Conservation (phyloP, 2,797 vertebrate species). For the Coilia nasus region DNA sequence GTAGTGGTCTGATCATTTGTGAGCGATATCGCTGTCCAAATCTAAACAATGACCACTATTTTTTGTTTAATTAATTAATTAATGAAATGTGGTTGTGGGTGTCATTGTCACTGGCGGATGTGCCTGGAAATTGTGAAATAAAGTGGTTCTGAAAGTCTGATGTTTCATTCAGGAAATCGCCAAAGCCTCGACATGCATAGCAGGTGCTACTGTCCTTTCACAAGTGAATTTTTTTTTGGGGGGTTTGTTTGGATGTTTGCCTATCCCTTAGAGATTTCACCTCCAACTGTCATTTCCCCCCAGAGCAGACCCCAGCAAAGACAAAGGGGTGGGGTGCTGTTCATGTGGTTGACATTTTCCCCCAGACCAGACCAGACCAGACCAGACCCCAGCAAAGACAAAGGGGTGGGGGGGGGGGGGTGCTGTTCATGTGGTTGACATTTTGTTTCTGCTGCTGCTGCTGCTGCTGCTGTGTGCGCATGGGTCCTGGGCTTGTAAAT, state of each 20-base stretch:
- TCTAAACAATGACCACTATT: too few relatives aligned
- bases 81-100: not conserved
- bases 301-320: not conserved
- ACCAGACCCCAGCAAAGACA: not conserved
- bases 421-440: constrained; percentile 4
- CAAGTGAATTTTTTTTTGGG: not conserved
- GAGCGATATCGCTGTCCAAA: too few relatives aligned
- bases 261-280: not conserved
- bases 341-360: constrained; percentile 25
- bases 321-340: not conserved
- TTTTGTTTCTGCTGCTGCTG: too few relatives aligned
- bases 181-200: not conserved
- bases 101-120: not conserved
- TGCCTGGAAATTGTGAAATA: not conserved
- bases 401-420: too few relatives aligned
- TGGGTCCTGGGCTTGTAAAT: too few relatives aligned
- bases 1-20: too few relatives aligned
- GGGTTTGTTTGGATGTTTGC: not conserved
- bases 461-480: too few relatives aligned
- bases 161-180: not conserved
- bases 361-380: too few relatives aligned
- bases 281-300: not conserved
- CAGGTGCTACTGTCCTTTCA: not conserved
- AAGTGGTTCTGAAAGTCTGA: not conserved
- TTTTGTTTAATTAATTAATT: not conserved